Evolutionary conservation across 2,113 vertebrate species (phyloP), one percentile per base, ranked within the genome.

Genomic region (Cryptomyrus ogoouensis): DNA sequence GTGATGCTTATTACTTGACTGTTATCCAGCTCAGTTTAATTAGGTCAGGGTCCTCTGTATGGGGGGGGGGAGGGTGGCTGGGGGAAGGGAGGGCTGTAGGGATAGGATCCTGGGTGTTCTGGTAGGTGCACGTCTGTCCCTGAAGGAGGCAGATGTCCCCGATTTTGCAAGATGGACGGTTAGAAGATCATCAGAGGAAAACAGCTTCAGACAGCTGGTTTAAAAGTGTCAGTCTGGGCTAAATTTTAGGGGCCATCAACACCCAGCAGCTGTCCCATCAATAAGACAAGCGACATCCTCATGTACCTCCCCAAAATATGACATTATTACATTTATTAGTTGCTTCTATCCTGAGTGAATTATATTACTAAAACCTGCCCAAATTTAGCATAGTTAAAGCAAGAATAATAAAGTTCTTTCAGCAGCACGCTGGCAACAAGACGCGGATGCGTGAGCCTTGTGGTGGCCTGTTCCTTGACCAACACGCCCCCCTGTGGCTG

Each of bases 21-120:
- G 91, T 92, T 94, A 95, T 95, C 94, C 92, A 94, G 94, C 90
- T 95, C 90, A 94, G 93, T 95, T 96, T 97, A 96, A 95, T 96
- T 95, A 96, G 97, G 97, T 96, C 96, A 96, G 94, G 94, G 93
- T 95, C 92, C 89, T 91, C 90, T 50, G 24, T 91, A 90, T 19
- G 5, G 80, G 84, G 52, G 56, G 89, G 80, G 77, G 83, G 74
- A 89, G 52, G 87, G 74, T 90, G 86, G 13, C 19, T 2, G 52
- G 77, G 70, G 58, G 24, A 27, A 66, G 31, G 50, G 50, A 89
- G 83, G n/a, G 31, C 27, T 19, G 70, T 42, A 77, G 2, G 70
- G 35, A 77, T 15, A 31, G 50, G 42, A 88, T 47, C 31, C 47
- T 27, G 27, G 17, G n/a, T 12, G 13, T 70, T 42, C 5, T 52